Evolutionary conservation across 2,113 vertebrate genomes (phyloP), one percentile per base, ranked within the genome.

Genomic region (Suncus etruscus): DNA sequence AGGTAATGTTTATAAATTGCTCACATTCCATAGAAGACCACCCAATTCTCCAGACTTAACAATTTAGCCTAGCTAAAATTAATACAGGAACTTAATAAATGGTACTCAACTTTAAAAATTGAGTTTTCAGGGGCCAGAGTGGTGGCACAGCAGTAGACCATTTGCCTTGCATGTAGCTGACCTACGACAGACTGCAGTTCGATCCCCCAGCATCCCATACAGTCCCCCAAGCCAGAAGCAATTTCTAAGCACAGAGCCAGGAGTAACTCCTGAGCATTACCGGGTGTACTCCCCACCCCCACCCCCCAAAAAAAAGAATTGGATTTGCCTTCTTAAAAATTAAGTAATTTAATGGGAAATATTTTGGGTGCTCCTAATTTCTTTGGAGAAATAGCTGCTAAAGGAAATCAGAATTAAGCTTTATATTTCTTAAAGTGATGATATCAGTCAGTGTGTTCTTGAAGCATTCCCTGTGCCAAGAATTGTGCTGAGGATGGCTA

Each of bases 101-200:
- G 61, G 31, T 81, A 58, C 80, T 95, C 85, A 94, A 87, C 77
- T 91, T 78, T 79, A 70, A 77, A 70, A 84, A 77, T 85, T 50
- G 74, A 87, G 87, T n/a, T n/a, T n/a, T n/a, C n/a, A n/a, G n/a
- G n/a, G n/a, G n/a, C n/a, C n/a, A n/a, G n/a, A n/a, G n/a, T n/a
- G n/a, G n/a, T n/a, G n/a, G n/a, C n/a, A n/a, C n/a, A n/a, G n/a
- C n/a, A n/a, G n/a, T n/a, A n/a, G n/a, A n/a, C n/a, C n/a, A n/a
- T n/a, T n/a, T n/a, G n/a, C n/a, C n/a, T n/a, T n/a, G n/a, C n/a
- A n/a, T n/a, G n/a, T n/a, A n/a, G n/a, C n/a, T n/a, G n/a, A n/a
- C n/a, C n/a, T n/a, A n/a, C n/a, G n/a, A n/a, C n/a, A n/a, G n/a
- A n/a, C n/a, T n/a, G n/a, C n/a, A n/a, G n/a, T n/a, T n/a, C n/a